Base-by-base conservation (phyloP, 2,888 invertebrate genomes). In the Apoda limacodes region DNA sequence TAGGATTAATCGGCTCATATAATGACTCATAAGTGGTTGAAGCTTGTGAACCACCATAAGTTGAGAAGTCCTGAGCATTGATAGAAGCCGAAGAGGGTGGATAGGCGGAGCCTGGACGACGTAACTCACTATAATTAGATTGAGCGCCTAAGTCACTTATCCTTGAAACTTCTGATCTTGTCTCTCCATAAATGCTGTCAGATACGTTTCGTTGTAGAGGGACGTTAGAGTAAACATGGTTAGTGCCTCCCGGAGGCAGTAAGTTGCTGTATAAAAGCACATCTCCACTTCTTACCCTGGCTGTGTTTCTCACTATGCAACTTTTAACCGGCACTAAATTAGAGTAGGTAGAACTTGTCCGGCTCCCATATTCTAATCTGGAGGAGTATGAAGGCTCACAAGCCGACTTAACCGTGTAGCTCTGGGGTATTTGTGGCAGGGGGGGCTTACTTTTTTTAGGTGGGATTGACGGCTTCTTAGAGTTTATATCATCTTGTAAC, bases 311-410 rank as follows among this genome's bases (percentile, higher is more conserved):
- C 4, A 80, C 78, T 24, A 78, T 80, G 58, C 67, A 75, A 58
- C 80, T 81, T 44, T 82, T 81, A n/a, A 80, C 78, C 22, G 81
- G 81, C 31, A 81, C 71, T 39, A 81, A 60, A 47, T 80, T 80
- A 4, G 80, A 81, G 46, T 81, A 81, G 7, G 80, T 76, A 17
- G 78, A 78, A 45, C 76, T 76, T n/a, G 72, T 60, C 14, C 70
- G 63, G 37, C 72, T 78, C 11, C 78, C 72, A 41, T 60, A 65
- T 44, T 80, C 88, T 23, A 92, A 72, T 34, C 90, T 83, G 13
- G 90, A 88, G 13, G 91, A 89, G 60, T 90, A 92, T 4, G 89
- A 88, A 1, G 92, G 92, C 52, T 89, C 89, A 35, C 88, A 84
- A 10, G 88, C 85, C 35, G 87, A 86, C 60, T 88, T 88, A 35